phyloP scores from a whole-genome alignment of 2,113 vertebrate species.

The Oxyruncus cristatus region DNA sequence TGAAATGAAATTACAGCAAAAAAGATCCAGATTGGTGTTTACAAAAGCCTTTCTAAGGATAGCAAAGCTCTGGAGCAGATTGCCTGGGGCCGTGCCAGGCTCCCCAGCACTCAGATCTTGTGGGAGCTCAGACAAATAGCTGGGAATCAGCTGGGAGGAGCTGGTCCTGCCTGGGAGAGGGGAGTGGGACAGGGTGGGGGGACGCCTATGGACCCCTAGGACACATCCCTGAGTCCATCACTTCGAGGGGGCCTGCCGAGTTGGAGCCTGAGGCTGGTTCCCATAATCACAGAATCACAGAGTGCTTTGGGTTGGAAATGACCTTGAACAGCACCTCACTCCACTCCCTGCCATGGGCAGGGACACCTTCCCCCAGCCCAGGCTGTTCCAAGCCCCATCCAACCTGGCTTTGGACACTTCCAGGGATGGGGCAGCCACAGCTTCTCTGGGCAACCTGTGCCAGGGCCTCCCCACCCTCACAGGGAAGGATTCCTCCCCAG shows the following conservation, averaged over 20 bases:
- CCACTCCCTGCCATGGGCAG: neutral
- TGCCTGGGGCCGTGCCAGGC: slow-evolving; percentile 46
- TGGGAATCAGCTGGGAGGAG: neutral
- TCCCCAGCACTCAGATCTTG: neutral
- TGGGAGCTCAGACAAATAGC: neutral
- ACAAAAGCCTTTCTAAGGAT: slow-evolving; percentile 51
- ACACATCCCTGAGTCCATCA: fast-evolving
- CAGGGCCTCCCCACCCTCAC: fast-evolving
- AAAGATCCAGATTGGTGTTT: slow-evolving; percentile 53
- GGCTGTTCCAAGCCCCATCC: fast-evolving
- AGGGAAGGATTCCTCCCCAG: neutral
- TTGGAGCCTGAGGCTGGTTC: neutral
- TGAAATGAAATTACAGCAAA: slow-evolving; percentile 46
- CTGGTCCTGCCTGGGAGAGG: neutral
- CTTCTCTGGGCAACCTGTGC: neutral
- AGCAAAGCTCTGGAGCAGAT: slow-evolving; percentile 34
- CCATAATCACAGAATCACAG: neutral
- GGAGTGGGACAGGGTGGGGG: neutral
- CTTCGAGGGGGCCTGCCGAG: neutral
- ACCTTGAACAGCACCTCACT: neutral
- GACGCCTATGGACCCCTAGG: fast-evolving
- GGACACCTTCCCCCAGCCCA: fast-evolving
- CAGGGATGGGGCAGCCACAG: neutral
- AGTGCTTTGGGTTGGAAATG: neutral
- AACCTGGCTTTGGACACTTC: fast-evolving